Base-by-base conservation (phyloP, 2,113 vertebrate species). In the Pseudorasbora parva region DNA sequence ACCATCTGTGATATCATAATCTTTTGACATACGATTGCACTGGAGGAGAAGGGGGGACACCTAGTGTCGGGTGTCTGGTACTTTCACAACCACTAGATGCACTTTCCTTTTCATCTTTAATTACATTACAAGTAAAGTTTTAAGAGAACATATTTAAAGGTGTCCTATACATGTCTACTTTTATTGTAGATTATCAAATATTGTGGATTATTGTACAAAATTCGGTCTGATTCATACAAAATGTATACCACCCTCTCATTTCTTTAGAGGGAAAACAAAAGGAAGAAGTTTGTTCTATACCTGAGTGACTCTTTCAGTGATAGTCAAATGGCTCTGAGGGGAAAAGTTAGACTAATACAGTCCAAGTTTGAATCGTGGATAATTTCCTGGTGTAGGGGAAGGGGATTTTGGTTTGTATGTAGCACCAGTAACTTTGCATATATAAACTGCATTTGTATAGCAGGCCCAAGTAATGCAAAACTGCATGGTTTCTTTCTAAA, bases 11-110 rank as follows among this genome's bases (percentile, higher is more conserved):
- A 51, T 84, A 81, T 81, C 73, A 84, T 75, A 85, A 83, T 69
- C 71, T 59, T 54, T 21, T 68, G 62, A 30, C 49, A 51, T 17
- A 64, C 0, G 27, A 25, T 37, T 54, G 57, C 47, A 41, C 47
- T 17, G 25, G 77, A 94, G 93, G 93, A 92, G 90, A 88, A 86
- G 91, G 92, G 89, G 93, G 92, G 88, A 93, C 94, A 94, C 93
- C 94, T 94, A 94, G 94, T 93, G 94, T 78, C 87, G 87, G 74
- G 75, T 19, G 17, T 21, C 10, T n/a, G 79, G 51, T 76, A 78
- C 43, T 85, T 51, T 64, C 17, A 43, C 54, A 71, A 57, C 62
- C 60, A 30, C 25, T n/a, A 11, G 37, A 21, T 76, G 27, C 21
- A n/a, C 37, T 57, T 37, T 37, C 9, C 17, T 54, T 54, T n/a